phyloP scores from a whole-genome alignment of 2,113 vertebrate genomes.

The Campylomormyrus numenius region DNA sequence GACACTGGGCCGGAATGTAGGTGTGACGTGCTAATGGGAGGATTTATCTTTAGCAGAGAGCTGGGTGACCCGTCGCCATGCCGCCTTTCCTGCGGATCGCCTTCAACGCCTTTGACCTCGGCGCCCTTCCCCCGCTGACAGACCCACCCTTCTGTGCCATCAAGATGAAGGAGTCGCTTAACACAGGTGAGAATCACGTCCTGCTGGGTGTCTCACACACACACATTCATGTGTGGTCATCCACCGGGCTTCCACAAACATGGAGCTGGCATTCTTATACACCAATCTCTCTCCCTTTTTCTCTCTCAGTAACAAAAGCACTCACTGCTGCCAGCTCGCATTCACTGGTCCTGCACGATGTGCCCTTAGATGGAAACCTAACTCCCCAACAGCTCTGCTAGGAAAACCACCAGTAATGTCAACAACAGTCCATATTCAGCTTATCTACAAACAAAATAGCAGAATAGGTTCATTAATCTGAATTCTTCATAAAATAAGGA shows the following conservation, averaged over 20 bases:
- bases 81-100: slow-evolving; percentile 88
- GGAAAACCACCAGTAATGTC: background rate
- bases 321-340: background rate
- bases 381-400: too few species aligned
- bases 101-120: slow-evolving; percentile 86
- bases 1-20: background rate
- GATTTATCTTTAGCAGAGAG: slow-evolving; percentile 33
- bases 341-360: background rate
- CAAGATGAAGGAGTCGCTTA: slow-evolving; percentile 90
- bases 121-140: slow-evolving; percentile 55
- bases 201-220: background rate
- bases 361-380: background rate
- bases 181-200: slow-evolving; percentile 70
- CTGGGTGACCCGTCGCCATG: slow-evolving; percentile 59
- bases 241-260: background rate
- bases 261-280: background rate
- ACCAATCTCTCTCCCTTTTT: background rate
- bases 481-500: background rate
- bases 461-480: background rate
- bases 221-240: background rate
- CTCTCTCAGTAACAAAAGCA: background rate
- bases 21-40: background rate
- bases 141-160: slow-evolving; percentile 86
- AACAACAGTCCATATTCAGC: background rate
- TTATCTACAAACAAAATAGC: background rate